These are phyloP conservation scores for Sigmodon hispidus DNA, from an alignment of 2,113 vertebrate genomes.

Conservation along the genomic window DNA sequence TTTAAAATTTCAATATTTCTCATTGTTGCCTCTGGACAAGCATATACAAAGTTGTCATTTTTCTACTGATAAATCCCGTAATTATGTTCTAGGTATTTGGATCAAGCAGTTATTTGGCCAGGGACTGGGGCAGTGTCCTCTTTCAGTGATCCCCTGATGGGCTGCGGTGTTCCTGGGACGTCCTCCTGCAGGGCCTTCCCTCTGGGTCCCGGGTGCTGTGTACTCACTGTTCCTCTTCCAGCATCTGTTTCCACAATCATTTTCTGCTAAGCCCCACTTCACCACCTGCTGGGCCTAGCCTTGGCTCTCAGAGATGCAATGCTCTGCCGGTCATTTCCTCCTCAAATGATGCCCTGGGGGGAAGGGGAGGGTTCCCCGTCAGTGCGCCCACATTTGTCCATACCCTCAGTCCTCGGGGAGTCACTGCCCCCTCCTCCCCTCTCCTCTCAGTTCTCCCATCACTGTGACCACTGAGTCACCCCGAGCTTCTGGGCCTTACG, in stretches of 20 bases:
- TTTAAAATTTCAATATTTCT: neutral
- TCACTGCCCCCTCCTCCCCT: neutral
- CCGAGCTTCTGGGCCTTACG: neutral
- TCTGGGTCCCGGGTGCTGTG: neutral
- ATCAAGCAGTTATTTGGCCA: neutral
- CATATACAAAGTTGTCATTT: neutral
- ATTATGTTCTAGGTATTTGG: neutral
- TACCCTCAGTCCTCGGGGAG: neutral
- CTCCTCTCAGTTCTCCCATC: neutral
- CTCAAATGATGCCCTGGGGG: neutral
- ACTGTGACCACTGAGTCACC: neutral
- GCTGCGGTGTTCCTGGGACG: fast-evolving
- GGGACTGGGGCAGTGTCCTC: too few species aligned
- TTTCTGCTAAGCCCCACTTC: neutral
- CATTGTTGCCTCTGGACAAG: neutral
- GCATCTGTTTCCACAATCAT: neutral
- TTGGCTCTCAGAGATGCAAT: neutral
- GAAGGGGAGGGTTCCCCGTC: neutral
- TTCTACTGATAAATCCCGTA: neutral
- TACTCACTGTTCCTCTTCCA: too few species aligned
- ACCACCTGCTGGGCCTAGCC: neutral
- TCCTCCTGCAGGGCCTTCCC: fast-evolving
- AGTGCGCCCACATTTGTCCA: too few species aligned
- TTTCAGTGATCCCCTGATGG: neutral
- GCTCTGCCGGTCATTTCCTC: slow-evolving; percentile 15